Conservation (phyloP, 2,797 vertebrate species). For the Benthosema pterotum region DNA sequence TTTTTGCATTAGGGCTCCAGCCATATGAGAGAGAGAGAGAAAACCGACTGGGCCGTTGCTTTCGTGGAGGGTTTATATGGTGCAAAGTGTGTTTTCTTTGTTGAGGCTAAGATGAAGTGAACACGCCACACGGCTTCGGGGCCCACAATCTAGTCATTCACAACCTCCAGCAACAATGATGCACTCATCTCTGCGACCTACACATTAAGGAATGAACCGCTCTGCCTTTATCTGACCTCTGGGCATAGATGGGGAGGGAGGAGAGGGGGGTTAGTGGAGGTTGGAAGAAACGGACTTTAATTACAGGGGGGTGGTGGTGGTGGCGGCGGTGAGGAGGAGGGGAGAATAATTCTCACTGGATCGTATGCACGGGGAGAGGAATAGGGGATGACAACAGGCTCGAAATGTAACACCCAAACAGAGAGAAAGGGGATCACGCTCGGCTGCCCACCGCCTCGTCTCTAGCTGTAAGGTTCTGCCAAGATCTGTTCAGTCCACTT, state of each 20-base stretch:
- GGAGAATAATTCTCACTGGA: constrained; percentile 23
- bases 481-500: neutral
- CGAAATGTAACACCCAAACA: constrained; percentile 15
- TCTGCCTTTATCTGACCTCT: constrained; percentile 25
- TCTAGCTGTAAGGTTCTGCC: constrained; percentile 1
- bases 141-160: constrained; percentile 23
- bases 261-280: neutral
- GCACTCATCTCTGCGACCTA: constrained; percentile 12
- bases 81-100: constrained; percentile 14
- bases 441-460: neutral
- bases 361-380: constrained; percentile 18
- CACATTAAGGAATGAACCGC: constrained; percentile 17
- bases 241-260: constrained; percentile 1
- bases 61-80: neutral
- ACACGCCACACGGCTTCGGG: constrained; percentile 13
- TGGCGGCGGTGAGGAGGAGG: too few relatives aligned
- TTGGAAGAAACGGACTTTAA: constrained; percentile 21
- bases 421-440: neutral
- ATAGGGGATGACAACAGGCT: constrained; percentile 17
- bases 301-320: constrained; percentile 17
- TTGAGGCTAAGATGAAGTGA: constrained; percentile 25
- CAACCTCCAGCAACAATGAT: constrained; percentile 18
- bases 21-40: neutral
- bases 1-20: constrained; percentile 12
- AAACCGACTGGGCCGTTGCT: neutral